phyloP scores from a whole-genome alignment of 1,140 invertebrate genomes.

The Gonatopus flavifemur region DNA sequence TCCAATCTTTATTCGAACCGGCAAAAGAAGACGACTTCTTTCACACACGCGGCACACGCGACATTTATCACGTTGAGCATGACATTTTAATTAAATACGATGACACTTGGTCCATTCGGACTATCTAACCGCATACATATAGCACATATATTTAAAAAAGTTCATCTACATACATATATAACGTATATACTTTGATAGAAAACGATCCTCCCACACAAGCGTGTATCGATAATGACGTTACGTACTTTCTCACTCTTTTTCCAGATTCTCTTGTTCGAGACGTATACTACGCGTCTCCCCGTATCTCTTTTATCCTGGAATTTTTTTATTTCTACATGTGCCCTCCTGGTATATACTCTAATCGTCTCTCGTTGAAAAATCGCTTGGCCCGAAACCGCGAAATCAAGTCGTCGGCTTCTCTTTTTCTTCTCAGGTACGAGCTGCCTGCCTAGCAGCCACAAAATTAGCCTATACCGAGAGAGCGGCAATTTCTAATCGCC shows the following conservation, averaged over 20 bases:
- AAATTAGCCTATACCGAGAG: background rate
- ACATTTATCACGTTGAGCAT: slow-evolving; percentile 38
- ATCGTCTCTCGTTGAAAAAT: slow-evolving; percentile 16
- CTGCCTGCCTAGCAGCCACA: background rate
- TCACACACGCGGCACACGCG: slow-evolving; percentile 31
- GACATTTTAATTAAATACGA: slow-evolving; percentile 41
- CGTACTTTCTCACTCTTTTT: slow-evolving; percentile 1
- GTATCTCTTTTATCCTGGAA: background rate
- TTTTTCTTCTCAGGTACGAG: no score
- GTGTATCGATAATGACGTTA: slow-evolving; percentile 26
- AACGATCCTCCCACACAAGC: no score
- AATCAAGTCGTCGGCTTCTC: no score
- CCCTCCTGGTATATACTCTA: slow-evolving; percentile 1
- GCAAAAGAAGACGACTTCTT: slow-evolving; percentile 24
- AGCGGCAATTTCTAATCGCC: background rate
- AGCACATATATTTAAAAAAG: background rate
- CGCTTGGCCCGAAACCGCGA: no score
- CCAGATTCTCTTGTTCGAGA: background rate
- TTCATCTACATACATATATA: no score
- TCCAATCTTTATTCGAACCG: background rate
- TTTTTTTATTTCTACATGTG: background rate
- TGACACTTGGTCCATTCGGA: slow-evolving; percentile 28
- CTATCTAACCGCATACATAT: slow-evolving; percentile 13
- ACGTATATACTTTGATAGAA: no score
- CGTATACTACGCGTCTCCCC: no score